Conservation (phyloP, 1,140 invertebrate species). For the Drosophila pseudoobscura region DNA sequence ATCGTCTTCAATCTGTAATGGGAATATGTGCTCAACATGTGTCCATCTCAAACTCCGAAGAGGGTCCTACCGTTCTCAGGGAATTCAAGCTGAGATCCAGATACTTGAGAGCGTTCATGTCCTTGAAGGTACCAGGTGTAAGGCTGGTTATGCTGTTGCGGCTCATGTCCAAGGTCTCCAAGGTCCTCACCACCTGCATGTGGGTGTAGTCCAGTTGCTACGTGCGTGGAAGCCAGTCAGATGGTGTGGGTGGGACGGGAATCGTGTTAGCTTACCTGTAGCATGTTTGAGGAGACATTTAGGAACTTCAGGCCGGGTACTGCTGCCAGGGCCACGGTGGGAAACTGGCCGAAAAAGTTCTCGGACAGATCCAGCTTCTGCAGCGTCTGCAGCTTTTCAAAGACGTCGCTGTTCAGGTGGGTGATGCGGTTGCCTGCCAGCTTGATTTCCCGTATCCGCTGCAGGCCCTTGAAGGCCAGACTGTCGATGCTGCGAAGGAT, state of each 20-base stretch:
- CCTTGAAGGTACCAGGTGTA: conserved; percentile 90
- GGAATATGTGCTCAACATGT: not conserved
- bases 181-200: conserved; percentile 86
- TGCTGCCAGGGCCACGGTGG: conserved; percentile 89
- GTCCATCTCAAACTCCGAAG: not conserved
- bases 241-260: not conserved
- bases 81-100: conserved; percentile 94
- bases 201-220: conserved; percentile 88
- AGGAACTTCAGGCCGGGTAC: conserved; percentile 88
- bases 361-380: conserved; percentile 91
- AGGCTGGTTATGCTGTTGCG: conserved; percentile 93
- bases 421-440: conserved; percentile 90
- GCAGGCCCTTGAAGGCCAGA: conserved; percentile 88
- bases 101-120: conserved; percentile 87
- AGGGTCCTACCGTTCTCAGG: conserved; percentile 88
- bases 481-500: conserved; percentile 89
- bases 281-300: conserved; percentile 92
- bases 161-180: conserved; percentile 92
- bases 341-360: conserved; percentile 93
- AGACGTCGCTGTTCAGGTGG: conserved; percentile 92
- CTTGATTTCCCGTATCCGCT: conserved; percentile 87
- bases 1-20: conserved; percentile 91
- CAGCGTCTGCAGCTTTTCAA: conserved; percentile 88
- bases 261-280: conserved; percentile 83
- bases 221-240: too few species aligned